These are phyloP conservation scores for Oegoconia quadripuncta DNA, from an alignment of 2,888 invertebrate species.

Conservation along the genomic window DNA sequence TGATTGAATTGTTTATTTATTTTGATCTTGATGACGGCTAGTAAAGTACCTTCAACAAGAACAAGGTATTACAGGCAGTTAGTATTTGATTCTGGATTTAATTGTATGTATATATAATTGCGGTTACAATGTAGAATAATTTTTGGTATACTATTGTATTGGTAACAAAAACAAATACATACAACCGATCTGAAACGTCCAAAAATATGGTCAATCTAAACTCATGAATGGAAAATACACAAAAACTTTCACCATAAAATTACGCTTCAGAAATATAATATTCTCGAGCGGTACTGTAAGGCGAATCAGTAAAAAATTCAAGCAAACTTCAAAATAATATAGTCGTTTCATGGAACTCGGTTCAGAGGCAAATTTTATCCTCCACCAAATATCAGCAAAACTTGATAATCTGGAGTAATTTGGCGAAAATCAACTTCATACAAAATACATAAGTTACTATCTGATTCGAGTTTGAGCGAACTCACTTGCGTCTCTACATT, in stretches of 20 bases:
- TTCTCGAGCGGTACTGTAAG: not conserved
- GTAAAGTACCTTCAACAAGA: too few relatives aligned
- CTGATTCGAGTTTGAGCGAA: conserved; percentile 48
- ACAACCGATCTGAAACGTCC: not conserved
- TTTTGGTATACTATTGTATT: too few relatives aligned
- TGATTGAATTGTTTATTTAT: too few relatives aligned
- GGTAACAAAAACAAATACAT: too few relatives aligned
- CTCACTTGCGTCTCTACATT: conserved; percentile 47
- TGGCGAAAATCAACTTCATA: conserved; percentile 49
- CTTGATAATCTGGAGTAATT: conserved; percentile 49
- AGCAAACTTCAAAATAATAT: conserved; percentile 10
- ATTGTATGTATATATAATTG: too few relatives aligned
- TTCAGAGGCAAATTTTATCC: conserved; percentile 11
- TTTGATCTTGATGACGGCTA: too few relatives aligned
- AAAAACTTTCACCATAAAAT: conserved; percentile 1
- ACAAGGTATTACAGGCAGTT: too few relatives aligned
- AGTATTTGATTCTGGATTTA: too few relatives aligned
- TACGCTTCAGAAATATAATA: not conserved
- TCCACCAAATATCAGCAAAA: conserved; percentile 26
- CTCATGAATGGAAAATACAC: not conserved
- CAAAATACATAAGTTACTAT: conserved; percentile 57
- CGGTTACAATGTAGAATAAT: too few relatives aligned
- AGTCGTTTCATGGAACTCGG: conserved; percentile 7
- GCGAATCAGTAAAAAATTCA: conserved; percentile 5
- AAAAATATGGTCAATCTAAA: too few relatives aligned